Evolutionary conservation across 2,888 invertebrate species (phyloP).

Genomic region (Mellilla xanthometata): DNA sequence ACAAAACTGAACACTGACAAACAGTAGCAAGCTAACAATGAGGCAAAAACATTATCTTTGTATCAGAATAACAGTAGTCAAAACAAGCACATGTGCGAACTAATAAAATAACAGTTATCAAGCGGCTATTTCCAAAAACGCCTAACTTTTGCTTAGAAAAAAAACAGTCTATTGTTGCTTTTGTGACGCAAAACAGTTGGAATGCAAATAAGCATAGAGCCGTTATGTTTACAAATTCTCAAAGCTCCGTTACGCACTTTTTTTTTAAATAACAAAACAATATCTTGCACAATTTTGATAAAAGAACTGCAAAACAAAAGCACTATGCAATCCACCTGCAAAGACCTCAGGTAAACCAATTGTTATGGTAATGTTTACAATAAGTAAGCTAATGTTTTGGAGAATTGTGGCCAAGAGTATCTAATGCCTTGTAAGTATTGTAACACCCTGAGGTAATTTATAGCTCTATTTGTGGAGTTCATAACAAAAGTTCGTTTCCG

Average conservation of each 20-base stretch:
- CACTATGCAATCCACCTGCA: conserved; percentile 67
- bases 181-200: conserved; percentile 59
- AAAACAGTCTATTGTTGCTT: conserved; percentile 51
- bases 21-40: conserved; percentile 31
- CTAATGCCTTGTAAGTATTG: conserved; percentile 44
- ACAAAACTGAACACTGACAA: conserved; percentile 10
- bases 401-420: conserved; percentile 70
- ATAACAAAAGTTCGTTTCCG: conserved; percentile 78
- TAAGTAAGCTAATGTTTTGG: conserved; percentile 69
- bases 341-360: conserved; percentile 73
- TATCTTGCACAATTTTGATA: conserved; percentile 66
- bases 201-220: conserved; percentile 61
- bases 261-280: conserved; percentile 44
- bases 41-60: conserved; percentile 43
- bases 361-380: conserved; percentile 77
- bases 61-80: conserved; percentile 50
- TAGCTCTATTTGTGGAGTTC: conserved; percentile 65
- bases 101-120: conserved; percentile 37
- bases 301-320: conserved; percentile 53
- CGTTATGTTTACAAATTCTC: conserved; percentile 74
- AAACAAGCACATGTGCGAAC: conserved; percentile 62
- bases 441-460: conserved; percentile 79
- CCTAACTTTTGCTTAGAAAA: conserved; percentile 38
- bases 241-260: conserved; percentile 55
- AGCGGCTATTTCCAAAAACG: conserved; percentile 38